Percentiles rank a stretch among this genome's conserved stretches.
Conservation (phyloP, 2,797 vertebrate genomes). For the Oophaga sylvatica region DNA sequence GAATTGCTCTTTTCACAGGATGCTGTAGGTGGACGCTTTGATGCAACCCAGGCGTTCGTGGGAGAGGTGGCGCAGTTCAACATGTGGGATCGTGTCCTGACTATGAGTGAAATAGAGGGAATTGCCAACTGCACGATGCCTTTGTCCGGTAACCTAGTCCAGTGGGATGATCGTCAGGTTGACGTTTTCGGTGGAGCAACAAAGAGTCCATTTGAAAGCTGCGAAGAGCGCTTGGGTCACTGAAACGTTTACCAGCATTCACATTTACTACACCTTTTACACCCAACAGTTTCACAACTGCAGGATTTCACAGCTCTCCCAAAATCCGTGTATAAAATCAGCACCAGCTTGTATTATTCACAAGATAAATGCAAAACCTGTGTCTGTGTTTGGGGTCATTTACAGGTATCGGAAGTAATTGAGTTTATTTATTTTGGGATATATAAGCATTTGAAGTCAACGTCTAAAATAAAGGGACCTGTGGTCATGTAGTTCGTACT, state of each 20-base stretch:
- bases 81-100: conserved; percentile 91
- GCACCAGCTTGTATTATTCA: conserved; percentile 41
- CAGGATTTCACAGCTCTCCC: conserved; percentile 58
- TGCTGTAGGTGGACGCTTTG: conserved; percentile 89
- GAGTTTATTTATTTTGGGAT: conserved; percentile 15
- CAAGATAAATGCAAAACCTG: conserved; percentile 12
- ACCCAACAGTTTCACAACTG: conserved; percentile 18
- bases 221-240: conserved; percentile 78
- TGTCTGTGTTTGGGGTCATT: conserved; percentile 45
- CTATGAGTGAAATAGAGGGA: conserved; percentile 81
- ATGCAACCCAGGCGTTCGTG: conserved; percentile 93
- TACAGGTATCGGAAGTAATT: conserved; percentile 23
- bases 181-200: conserved; percentile 91
- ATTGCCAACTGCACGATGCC: conserved; percentile 87
- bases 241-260: conserved; percentile 61
- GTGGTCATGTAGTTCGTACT: neutral
- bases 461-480: neutral
- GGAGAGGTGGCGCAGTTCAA: conserved; percentile 93
- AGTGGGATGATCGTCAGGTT: conserved; percentile 90
- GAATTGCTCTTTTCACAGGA: conserved; percentile 76
- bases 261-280: conserved; percentile 39
- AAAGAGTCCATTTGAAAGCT: conserved; percentile 83
- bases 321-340: conserved; percentile 37
- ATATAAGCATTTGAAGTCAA: neutral
- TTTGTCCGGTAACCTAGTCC: conserved; percentile 85